These are phyloP conservation scores for Periophthalmodon schlosseri DNA, from an alignment of 2,113 vertebrate genomes.

Conservation along the genomic window DNA sequence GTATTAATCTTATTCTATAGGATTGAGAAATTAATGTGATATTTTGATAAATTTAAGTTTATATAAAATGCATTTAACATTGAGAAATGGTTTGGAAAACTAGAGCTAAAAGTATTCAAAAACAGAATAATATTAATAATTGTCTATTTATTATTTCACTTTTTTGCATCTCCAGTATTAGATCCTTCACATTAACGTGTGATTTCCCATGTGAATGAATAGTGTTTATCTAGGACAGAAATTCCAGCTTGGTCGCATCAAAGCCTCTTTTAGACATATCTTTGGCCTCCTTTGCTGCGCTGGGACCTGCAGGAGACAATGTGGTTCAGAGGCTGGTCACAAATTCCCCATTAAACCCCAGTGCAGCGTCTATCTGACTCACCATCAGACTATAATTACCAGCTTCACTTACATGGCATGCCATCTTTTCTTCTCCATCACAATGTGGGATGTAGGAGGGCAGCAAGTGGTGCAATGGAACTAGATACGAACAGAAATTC, in stretches of 20 bases:
- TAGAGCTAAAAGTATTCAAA: no score
- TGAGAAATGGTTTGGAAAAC: no score
- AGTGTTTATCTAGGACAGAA: constrained; percentile 1
- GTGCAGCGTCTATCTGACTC: constrained; percentile 7
- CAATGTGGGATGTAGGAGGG: background rate
- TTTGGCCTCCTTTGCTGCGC: constrained; percentile 21
- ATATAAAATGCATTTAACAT: no score
- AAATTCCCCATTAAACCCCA: constrained; percentile 8
- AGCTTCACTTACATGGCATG: constrained; percentile 12
- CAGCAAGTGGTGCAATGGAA: background rate
- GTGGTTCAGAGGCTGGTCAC: constrained; percentile 14
- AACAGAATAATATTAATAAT: no score
- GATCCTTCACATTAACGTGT: background rate
- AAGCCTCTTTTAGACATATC: constrained; percentile 8
- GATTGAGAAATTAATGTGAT: background rate
- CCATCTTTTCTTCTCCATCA: constrained; percentile 4
- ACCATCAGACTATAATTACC: constrained; percentile 10
- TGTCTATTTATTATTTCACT: background rate
- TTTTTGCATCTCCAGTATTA: background rate
- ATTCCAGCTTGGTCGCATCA: background rate
- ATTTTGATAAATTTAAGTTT: background rate
- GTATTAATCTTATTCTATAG: no score
- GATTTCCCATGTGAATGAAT: background rate
- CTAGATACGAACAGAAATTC: no score
- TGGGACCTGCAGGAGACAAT: constrained; percentile 22